Evolutionary conservation across 2,888 invertebrate species (phyloP), one percentile per base, ranked within the genome.

Genomic region (Athripsodes cinereus): DNA sequence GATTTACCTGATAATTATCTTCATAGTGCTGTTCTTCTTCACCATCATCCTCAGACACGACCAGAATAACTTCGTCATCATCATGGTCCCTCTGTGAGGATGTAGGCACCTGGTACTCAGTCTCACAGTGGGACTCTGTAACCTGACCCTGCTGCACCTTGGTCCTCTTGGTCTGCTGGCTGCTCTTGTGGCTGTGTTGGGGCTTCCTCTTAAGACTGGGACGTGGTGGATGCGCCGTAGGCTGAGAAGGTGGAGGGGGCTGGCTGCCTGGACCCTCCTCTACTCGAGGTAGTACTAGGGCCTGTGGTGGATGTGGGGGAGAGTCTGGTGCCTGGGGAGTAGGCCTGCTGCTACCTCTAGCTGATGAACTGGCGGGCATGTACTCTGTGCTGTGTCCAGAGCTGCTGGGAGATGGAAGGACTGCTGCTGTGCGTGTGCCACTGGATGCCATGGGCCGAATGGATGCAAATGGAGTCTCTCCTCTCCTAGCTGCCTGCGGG

Each of bases 391-490:
- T 73, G 68, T 78, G 78, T 64, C 86, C 85, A 1, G 85, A 86
- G 56, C 86, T 86, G 1, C 86, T 86, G 1, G 86, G 86, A n/a
- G 86, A 86, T 1, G 92, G 92, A 50, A 90, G 78, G 55, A 92
- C 90, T 52, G 88, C 88, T 20, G 87, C 88, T 65, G 87, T 88
- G 56, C 87, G 74, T 35, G 84, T 78, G 63, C 81, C 80, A 54
- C 86, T 84, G 1, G 89, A 87, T 2, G 63, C 63, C 83, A 96
- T 93, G 0, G 96, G 96, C 34, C 95, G 81, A 67, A 96, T 96
- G 66, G 95, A 94, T 19, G 96, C 96, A 62, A 95, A 79, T 0
- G 90, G 94, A 0, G 94, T 92, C 70, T 91, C 90, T 3, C 87
- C 83, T 2, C 87, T 86, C 61, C 89, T 82, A 72, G 88, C 84